Evolutionary conservation across 2,888 invertebrate genomes (phyloP).

Genomic region (Andrena praecox): DNA sequence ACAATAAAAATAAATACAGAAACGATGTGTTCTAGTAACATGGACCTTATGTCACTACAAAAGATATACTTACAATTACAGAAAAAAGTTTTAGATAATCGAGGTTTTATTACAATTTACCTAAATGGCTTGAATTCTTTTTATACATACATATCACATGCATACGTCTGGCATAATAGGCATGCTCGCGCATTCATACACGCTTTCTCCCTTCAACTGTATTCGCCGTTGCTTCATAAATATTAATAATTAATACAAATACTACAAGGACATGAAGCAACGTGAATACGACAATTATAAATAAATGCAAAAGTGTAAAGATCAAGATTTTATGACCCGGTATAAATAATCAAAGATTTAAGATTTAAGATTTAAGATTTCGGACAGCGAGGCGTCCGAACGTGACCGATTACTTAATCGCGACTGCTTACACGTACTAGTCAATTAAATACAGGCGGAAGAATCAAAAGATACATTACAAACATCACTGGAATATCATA

Average conservation of each 20-base stretch:
- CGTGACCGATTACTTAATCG: conserved; percentile 27
- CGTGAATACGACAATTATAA: conserved; percentile 63
- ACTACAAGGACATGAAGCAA: conserved; percentile 59
- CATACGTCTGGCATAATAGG: conserved; percentile 46
- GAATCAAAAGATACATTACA: conserved; percentile 47
- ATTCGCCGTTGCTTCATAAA: conserved; percentile 52
- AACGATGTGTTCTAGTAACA: conserved; percentile 59
- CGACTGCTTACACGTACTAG: conserved; percentile 30
- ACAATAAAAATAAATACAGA: conserved; percentile 72
- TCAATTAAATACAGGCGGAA: conserved; percentile 56
- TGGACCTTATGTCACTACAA: conserved; percentile 50
- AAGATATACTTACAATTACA: conserved; percentile 65
- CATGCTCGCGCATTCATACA: conserved; percentile 46
- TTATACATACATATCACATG: conserved; percentile 67
- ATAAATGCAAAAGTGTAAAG: conserved; percentile 66
- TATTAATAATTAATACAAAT: conserved; percentile 62
- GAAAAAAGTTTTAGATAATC: conserved; percentile 54
- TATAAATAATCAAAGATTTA: conserved; percentile 51
- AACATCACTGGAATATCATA: conserved; percentile 57
- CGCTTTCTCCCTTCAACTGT: conserved; percentile 15
- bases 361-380: conserved; percentile 37
- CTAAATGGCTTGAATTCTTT: conserved; percentile 65
- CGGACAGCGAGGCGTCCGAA: conserved; percentile 37
- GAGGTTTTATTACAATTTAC: conserved; percentile 67
- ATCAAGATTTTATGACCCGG: conserved; percentile 29